A percentile compares a stretch with the other conserved stretches of the same genome.
Evolutionary conservation across 2,888 invertebrate species (phyloP).

Genomic region (Archips xylosteana): DNA sequence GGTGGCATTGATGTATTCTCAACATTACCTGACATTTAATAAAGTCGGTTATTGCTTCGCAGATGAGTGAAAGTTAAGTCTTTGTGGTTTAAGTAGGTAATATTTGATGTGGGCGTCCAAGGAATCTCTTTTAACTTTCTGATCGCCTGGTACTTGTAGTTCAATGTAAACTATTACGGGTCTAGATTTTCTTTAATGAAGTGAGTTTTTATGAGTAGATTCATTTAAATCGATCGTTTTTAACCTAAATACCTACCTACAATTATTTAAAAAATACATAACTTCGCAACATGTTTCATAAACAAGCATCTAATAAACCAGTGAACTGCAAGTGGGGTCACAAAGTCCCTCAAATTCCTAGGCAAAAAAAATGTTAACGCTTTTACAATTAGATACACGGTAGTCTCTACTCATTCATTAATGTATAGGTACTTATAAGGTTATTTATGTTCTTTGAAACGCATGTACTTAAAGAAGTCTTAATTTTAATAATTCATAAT

Average conservation of each 20-base stretch:
- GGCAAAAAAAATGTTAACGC: too few relatives aligned
- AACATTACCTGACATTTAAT: background rate
- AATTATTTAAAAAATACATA: too few relatives aligned
- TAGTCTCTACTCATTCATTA: background rate
- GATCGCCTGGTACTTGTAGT: conserved; percentile 22
- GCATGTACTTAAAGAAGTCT: conserved; percentile 48
- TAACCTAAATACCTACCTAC: too few relatives aligned
- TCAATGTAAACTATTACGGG: conserved; percentile 24
- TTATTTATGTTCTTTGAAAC: conserved; percentile 28
- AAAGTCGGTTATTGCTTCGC: background rate
- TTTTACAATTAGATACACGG: too few relatives aligned
- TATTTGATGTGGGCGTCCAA: background rate
- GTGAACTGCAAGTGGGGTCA: too few relatives aligned
- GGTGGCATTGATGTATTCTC: background rate
- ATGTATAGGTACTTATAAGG: background rate
- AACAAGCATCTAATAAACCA: too few relatives aligned
- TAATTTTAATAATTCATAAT: conserved; percentile 72
- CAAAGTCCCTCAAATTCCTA: too few relatives aligned
- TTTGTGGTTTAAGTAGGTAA: background rate
- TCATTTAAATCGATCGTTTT: too few relatives aligned
- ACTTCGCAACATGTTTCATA: too few relatives aligned
- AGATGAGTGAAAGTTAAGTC: background rate
- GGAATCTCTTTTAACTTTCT: background rate
- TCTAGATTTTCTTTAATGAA: background rate
- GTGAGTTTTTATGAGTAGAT: background rate